Conservation (phyloP, 2,113 vertebrate genomes). For the Paedocypris sp. region DNA sequence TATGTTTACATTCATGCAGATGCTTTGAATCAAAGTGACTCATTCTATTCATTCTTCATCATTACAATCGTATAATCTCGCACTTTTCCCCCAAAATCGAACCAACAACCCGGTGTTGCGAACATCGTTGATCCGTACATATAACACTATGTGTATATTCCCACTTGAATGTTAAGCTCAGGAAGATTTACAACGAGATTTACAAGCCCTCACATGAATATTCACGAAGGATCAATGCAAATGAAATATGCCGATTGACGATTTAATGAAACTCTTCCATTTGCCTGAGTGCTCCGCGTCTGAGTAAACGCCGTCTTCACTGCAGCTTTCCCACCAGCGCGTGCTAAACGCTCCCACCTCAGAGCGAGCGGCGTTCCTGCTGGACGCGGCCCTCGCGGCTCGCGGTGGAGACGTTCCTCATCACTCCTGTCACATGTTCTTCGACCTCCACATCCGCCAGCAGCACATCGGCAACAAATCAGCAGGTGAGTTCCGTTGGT, state of each 20-base stretch:
- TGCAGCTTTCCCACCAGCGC: slow-evolving; percentile 85
- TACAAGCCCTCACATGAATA: slow-evolving; percentile 1
- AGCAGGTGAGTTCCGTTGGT: slow-evolving; percentile 59
- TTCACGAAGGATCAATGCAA: slow-evolving; percentile 7
- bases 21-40: too few species aligned
- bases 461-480: slow-evolving; percentile 87
- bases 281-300: slow-evolving; percentile 1
- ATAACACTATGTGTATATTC: too few species aligned
- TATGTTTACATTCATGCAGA: too few species aligned
- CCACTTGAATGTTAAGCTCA: too few species aligned
- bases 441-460: slow-evolving; percentile 89
- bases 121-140: too few species aligned
- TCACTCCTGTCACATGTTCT: slow-evolving; percentile 92
- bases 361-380: slow-evolving; percentile 85
- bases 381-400: slow-evolving; percentile 80
- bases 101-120: too few species aligned
- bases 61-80: too few species aligned
- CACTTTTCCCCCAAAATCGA: too few species aligned
- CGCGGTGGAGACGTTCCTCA: slow-evolving; percentile 64
- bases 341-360: slow-evolving; percentile 82
- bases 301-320: background rate
- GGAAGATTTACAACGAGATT: background rate
- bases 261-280: slow-evolving; percentile 11
- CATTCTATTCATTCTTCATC: too few species aligned
- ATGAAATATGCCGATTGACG: slow-evolving; percentile 18